phyloP scores from a whole-genome alignment of 2,113 vertebrate genomes.

The Mesocricetus auratus region DNA sequence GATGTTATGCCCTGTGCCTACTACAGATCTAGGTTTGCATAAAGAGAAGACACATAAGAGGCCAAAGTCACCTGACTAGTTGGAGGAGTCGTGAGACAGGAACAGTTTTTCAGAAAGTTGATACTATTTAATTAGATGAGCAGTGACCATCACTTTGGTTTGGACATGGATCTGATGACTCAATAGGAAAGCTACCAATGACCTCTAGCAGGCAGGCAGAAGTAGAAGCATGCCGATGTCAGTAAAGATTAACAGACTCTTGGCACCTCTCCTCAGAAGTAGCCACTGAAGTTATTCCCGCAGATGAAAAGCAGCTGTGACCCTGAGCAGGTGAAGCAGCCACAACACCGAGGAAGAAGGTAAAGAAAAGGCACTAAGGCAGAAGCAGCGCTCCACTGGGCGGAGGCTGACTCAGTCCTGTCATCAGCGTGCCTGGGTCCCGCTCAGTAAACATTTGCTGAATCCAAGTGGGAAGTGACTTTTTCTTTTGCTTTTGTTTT shows the following conservation, averaged over 20 bases:
- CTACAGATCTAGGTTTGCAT: neutral
- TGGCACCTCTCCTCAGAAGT: neutral
- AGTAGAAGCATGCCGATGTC: neutral
- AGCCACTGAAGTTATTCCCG: neutral
- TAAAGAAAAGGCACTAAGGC: neutral
- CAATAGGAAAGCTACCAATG: constrained; percentile 16
- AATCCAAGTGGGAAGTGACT: constrained; percentile 29
- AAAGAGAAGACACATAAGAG: neutral
- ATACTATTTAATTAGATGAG: neutral
- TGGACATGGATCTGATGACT: neutral
- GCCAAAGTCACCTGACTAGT: neutral
- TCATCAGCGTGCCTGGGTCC: neutral
- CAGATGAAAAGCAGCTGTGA: neutral
- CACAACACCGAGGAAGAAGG: neutral
- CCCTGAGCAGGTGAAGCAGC: neutral
- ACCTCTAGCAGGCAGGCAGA: neutral
- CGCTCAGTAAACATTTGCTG: constrained; percentile 4
- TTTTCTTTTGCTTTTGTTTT: neutral
- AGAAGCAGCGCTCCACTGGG: neutral
- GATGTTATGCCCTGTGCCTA: neutral
- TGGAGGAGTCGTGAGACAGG: neutral
- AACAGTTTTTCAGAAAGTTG: constrained; percentile 24
- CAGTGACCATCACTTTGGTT: neutral
- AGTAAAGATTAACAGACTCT: neutral
- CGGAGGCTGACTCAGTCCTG: neutral